Conservation (phyloP, 2,888 invertebrate species). For the Hyposoter didymator region DNA sequence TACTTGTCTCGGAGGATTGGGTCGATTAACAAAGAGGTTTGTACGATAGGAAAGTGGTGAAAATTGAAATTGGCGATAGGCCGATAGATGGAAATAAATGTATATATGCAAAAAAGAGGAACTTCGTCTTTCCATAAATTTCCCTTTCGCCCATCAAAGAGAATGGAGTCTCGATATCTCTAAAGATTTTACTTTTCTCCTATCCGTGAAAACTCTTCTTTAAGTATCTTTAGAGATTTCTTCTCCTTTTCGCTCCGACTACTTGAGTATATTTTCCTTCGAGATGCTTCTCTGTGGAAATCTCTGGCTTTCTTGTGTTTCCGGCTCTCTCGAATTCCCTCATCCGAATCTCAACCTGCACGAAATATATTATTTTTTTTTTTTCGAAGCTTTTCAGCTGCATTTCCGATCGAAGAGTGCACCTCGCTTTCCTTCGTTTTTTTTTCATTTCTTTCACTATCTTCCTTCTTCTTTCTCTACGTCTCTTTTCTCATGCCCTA, state of each 20-base stretch:
- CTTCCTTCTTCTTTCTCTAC: conserved; percentile 26
- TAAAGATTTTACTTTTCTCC: conserved; percentile 35
- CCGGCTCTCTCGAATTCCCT: conserved; percentile 30
- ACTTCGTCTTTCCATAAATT: not conserved
- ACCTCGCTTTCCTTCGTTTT: conserved; percentile 25
- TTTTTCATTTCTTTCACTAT: conserved; percentile 7
- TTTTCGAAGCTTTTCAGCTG: conserved; percentile 13
- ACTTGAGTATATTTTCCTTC: conserved; percentile 50
- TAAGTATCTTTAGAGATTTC: conserved; percentile 55
- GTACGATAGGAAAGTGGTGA: conserved; percentile 15
- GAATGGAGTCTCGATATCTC: conserved; percentile 34
- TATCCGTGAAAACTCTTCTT: conserved; percentile 37
- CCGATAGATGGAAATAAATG: conserved; percentile 61
- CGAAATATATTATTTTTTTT: conserved; percentile 3
- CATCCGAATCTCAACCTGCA: conserved; percentile 14
- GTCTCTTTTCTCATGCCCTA: conserved; percentile 40
- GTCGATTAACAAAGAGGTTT: conserved; percentile 40
- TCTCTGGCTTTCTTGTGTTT: conserved; percentile 37
- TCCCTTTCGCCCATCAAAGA: conserved; percentile 50
- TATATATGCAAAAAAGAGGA: conserved; percentile 53
- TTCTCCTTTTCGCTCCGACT: conserved; percentile 22
- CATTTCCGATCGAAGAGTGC: conserved; percentile 32
- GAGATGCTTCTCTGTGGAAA: conserved; percentile 47
- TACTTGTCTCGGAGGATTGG: conserved; percentile 54
- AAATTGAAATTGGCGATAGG: conserved; percentile 25